Conservation (phyloP, 2,113 vertebrate species). For the Actenoides lindsayi region DNA sequence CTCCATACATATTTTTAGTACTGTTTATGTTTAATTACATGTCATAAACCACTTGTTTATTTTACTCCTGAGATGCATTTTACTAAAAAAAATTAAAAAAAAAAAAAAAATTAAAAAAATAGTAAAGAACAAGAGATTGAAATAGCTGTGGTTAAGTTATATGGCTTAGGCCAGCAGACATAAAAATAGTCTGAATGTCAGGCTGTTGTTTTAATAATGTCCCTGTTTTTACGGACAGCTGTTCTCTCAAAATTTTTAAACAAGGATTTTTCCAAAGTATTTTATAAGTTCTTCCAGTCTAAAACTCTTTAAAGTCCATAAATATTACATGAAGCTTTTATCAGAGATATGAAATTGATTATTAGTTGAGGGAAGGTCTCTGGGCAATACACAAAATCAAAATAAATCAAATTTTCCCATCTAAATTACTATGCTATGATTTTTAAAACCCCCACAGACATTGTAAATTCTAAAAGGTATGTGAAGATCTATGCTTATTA, state of each 20-base stretch:
- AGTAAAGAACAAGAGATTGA: not conserved
- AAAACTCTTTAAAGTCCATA: not conserved
- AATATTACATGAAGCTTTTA: constrained; percentile 8
- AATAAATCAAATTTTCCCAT: not conserved
- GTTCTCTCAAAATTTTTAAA: constrained; percentile 10
- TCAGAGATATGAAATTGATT: constrained; percentile 4
- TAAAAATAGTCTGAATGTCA: constrained; percentile 5
- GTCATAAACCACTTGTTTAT: constrained; percentile 26
- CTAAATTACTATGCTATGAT: not conserved
- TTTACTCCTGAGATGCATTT: constrained; percentile 58
- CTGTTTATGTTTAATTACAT: constrained; percentile 53
- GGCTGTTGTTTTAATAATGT: constrained; percentile 27
- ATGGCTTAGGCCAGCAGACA: not conserved
- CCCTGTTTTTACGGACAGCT: constrained; percentile 14
- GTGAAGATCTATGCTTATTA: not conserved
- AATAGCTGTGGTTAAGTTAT: constrained; percentile 53
- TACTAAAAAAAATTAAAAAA: not conserved
- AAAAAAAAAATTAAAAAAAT: not conserved
- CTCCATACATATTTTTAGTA: constrained; percentile 43
- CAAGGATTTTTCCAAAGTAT: constrained; percentile 12
- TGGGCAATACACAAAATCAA: constrained; percentile 6
- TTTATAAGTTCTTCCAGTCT: not conserved
- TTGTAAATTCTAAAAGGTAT: not conserved
- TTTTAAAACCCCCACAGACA: not conserved
- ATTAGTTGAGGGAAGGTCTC: not conserved